Evolutionary conservation across 2,888 invertebrate genomes (phyloP).

Genomic region (Drosophila recens): DNA sequence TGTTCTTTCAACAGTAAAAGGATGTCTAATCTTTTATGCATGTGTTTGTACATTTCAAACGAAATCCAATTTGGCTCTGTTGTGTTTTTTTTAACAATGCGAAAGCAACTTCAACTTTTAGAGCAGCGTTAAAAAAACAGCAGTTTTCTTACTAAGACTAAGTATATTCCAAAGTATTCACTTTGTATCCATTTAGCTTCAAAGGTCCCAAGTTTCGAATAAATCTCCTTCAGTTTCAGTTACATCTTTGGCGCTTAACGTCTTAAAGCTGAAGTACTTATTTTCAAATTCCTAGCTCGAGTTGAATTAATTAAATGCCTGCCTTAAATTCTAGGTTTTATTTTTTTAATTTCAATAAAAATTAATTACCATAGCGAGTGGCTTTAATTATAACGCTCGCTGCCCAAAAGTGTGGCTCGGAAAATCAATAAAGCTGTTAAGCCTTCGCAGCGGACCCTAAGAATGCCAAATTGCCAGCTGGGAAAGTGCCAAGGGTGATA

Average conservation of each 20-base stretch:
- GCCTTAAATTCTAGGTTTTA: slow-evolving; percentile 5
- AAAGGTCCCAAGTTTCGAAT: not conserved
- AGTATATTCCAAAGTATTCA: slow-evolving; percentile 8
- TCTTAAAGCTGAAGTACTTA: slow-evolving; percentile 14
- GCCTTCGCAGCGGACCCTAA: slow-evolving; percentile 35
- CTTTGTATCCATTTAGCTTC: slow-evolving; percentile 11
- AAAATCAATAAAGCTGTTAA: slow-evolving; percentile 52
- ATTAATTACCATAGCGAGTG: slow-evolving; percentile 68
- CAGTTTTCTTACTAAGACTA: slow-evolving; percentile 1
- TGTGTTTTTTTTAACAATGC: slow-evolving; percentile 26
- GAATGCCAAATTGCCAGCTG: slow-evolving; percentile 14
- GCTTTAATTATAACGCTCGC: slow-evolving; percentile 64
- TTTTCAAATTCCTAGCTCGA: slow-evolving; percentile 7
- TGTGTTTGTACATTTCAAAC: slow-evolving; percentile 25
- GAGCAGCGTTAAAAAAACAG: not conserved
- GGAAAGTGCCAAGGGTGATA: slow-evolving; percentile 51
- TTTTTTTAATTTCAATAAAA: slow-evolving; percentile 67
- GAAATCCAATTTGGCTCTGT: slow-evolving; percentile 62
- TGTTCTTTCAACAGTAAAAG: slow-evolving; percentile 11
- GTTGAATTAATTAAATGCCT: slow-evolving; percentile 43
- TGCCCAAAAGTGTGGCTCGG: slow-evolving; percentile 23
- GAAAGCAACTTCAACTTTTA: slow-evolving; percentile 31
- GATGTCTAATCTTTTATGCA: slow-evolving; percentile 9
- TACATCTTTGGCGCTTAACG: slow-evolving; percentile 14
- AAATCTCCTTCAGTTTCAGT: slow-evolving; percentile 10